Evolutionary conservation across 2,113 vertebrate genomes (phyloP).

Genomic region (Strix aluco): DNA sequence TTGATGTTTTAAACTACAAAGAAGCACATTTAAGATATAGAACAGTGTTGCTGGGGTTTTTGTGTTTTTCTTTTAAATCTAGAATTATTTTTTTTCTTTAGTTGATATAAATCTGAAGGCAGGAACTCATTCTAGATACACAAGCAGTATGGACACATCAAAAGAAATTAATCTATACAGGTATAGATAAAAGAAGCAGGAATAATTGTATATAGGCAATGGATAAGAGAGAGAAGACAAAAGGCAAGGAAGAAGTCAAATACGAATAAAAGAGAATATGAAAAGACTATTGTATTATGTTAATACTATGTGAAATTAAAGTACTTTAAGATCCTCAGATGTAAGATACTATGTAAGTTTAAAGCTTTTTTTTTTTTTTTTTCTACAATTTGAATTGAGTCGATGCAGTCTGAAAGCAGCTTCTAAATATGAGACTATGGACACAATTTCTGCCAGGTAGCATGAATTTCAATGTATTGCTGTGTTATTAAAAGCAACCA

Average conservation of each 20-base stretch:
- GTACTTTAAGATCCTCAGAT: background rate
- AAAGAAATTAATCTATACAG: conserved; percentile 43
- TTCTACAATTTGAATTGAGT: background rate
- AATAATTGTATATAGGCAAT: conserved; percentile 3
- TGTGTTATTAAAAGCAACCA: conserved; percentile 5
- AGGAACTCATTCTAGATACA: conserved; percentile 12
- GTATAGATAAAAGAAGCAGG: conserved; percentile 36
- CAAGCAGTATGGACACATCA: conserved; percentile 29
- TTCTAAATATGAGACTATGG: background rate
- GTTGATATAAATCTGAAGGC: conserved; percentile 17
- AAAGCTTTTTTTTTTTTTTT: background rate
- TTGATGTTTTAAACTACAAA: conserved; percentile 46
- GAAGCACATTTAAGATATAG: background rate
- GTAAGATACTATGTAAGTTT: background rate
- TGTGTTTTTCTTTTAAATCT: conserved; percentile 8
- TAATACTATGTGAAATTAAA: conserved; percentile 17
- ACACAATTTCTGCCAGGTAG: background rate
- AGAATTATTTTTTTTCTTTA: background rate
- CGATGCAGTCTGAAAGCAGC: background rate
- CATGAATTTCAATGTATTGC: background rate
- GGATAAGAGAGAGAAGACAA: background rate
- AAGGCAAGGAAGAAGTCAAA: background rate
- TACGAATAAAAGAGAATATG: background rate
- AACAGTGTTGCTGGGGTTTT: background rate
- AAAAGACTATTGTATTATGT: background rate